A percentile compares a stretch with the other conserved stretches of the same genome.
Conservation (phyloP, 2,888 invertebrate species). For the Uropetala carovei region DNA sequence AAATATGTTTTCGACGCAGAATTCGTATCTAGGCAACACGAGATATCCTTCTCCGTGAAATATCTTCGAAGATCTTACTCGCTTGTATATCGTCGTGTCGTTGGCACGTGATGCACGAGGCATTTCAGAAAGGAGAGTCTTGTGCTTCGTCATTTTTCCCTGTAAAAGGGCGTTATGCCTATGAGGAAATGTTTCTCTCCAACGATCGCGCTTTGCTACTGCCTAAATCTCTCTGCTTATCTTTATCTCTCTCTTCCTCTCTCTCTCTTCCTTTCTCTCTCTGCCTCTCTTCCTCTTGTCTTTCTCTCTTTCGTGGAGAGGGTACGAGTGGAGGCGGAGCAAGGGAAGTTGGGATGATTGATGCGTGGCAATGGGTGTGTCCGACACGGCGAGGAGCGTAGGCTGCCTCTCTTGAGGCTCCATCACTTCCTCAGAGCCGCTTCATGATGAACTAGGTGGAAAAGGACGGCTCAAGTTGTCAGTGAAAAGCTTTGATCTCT, state of each 20-base stretch:
- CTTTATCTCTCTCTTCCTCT: neutral
- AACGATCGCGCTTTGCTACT: conserved; percentile 5
- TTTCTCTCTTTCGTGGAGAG: neutral
- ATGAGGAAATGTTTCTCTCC: conserved; percentile 8
- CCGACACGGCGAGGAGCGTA: conserved; percentile 29
- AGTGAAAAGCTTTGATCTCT: conserved; percentile 58
- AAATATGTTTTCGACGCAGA: neutral
- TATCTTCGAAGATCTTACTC: neutral
- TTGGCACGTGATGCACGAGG: neutral
- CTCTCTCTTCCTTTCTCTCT: neutral
- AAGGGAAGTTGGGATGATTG: conserved; percentile 26
- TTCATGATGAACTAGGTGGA: conserved; percentile 46
- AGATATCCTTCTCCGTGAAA: neutral
- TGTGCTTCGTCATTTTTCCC: neutral
- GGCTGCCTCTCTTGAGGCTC: conserved; percentile 11
- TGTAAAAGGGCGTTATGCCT: neutral
- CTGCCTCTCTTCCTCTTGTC: neutral
- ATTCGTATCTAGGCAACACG: neutral
- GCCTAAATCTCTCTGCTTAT: neutral
- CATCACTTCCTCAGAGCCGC: conserved; percentile 39
- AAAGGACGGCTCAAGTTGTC: conserved; percentile 40
- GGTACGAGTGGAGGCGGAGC: neutral
- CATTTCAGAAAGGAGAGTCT: neutral
- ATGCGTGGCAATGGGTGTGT: conserved; percentile 27
- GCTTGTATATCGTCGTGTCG: neutral